Evolutionary conservation across 2,797 vertebrate species (phyloP).

Genomic region (Philypnodon macrostomus): DNA sequence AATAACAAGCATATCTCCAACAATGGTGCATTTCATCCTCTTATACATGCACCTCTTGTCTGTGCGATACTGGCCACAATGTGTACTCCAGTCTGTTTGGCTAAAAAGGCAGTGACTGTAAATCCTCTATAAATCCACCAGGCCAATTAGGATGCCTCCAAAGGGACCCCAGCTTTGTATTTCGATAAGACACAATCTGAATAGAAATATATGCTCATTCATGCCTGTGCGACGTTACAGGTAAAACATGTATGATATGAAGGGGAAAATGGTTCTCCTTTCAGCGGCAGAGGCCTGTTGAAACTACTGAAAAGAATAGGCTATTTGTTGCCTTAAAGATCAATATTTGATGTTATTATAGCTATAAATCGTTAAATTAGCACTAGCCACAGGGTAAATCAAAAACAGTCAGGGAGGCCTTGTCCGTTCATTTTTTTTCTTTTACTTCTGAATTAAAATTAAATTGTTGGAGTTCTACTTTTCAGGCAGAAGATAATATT

Average conservation of each 20-base stretch:
- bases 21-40: constrained; percentile 8
- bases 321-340: constrained; percentile 21
- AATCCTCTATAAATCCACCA: constrained; percentile 35
- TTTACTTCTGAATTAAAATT: constrained; percentile 18
- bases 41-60: not conserved
- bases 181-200: constrained; percentile 21
- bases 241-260: not conserved
- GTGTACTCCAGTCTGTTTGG: constrained; percentile 15
- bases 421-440: constrained; percentile 21
- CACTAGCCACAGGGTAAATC: constrained; percentile 47
- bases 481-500: not conserved
- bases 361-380: constrained; percentile 22
- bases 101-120: constrained; percentile 7
- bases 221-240: not conserved
- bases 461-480: constrained; percentile 17
- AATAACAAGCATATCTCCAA: constrained; percentile 2
- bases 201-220: too few relatives aligned
- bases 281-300: too few relatives aligned
- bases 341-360: constrained; percentile 14
- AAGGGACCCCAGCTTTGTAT: constrained; percentile 24
- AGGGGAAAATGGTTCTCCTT: too few relatives aligned
- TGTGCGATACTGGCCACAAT: constrained; percentile 19
- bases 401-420: constrained; percentile 31
- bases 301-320: constrained; percentile 13
- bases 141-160: constrained; percentile 34